A percentile compares a stretch with the other conserved stretches of the same genome.
Evolutionary conservation across 1,140 invertebrate genomes (phyloP).

Genomic region (Druon quercuslanigerum): DNA sequence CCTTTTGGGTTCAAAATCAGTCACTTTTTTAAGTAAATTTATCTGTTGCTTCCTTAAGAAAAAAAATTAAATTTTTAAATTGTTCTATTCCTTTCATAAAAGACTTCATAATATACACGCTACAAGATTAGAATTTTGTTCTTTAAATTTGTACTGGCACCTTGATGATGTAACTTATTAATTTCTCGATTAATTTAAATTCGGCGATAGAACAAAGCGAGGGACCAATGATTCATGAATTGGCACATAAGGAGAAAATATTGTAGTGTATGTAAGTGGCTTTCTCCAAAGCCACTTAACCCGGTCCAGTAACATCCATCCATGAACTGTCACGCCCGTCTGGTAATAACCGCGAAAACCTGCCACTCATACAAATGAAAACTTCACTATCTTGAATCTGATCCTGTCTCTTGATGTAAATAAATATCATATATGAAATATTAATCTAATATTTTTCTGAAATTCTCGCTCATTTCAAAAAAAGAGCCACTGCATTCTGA

Average conservation of each 20-base stretch:
- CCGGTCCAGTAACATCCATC: constrained; percentile 75
- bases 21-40: too few relatives aligned
- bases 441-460: too few relatives aligned
- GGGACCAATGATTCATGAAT: background rate
- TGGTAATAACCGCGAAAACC: constrained; percentile 42
- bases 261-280: constrained; percentile 55
- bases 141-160: too few relatives aligned
- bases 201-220: background rate
- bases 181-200: background rate
- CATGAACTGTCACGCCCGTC: constrained; percentile 57
- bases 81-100: too few relatives aligned
- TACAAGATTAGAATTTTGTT: too few relatives aligned
- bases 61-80: too few relatives aligned
- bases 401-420: background rate
- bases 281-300: constrained; percentile 74
- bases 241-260: constrained; percentile 45
- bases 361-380: constrained; percentile 23
- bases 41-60: too few relatives aligned
- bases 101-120: too few relatives aligned
- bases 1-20: too few relatives aligned
- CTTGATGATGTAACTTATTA: too few relatives aligned
- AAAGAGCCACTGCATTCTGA: too few relatives aligned
- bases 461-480: too few relatives aligned
- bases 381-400: background rate
- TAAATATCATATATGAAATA: background rate